Conservation (phyloP, 2,888 invertebrate species). For the Plebejus anna region DNA sequence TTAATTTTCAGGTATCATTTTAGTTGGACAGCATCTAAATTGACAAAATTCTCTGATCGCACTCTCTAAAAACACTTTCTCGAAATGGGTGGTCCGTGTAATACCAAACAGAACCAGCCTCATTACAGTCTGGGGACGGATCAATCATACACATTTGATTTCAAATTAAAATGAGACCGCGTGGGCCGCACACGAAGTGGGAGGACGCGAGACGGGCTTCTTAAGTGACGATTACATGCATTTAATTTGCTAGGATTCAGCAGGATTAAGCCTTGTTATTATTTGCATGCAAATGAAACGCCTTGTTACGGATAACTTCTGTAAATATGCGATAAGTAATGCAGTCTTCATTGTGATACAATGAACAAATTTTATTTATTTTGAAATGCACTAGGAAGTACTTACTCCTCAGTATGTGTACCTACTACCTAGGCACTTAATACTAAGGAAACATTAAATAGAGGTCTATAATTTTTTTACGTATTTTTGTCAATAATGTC, state of each 20-base stretch:
- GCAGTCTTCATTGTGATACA: no score
- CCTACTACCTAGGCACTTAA: no score
- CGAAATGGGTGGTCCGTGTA: conserved; percentile 8
- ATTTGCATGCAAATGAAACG: neutral
- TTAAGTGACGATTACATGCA: neutral
- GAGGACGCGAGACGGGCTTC: neutral
- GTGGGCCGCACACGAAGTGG: conserved; percentile 20
- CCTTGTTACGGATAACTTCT: no score
- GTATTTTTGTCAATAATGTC: no score
- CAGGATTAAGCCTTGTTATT: neutral
- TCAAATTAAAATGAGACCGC: conserved; percentile 20
- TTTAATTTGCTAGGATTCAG: neutral
- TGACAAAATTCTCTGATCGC: neutral
- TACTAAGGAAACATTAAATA: no score
- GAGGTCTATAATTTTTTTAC: no score
- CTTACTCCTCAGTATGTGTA: no score
- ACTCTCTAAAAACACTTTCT: neutral
- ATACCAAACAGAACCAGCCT: conserved; percentile 11
- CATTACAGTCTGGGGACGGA: conserved; percentile 4
- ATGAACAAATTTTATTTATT: no score
- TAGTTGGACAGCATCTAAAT: no score
- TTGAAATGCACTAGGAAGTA: no score
- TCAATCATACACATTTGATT: conserved; percentile 1
- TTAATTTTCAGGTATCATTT: no score
- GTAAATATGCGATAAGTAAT: no score